Evolutionary conservation across 2,888 invertebrate species (phyloP).

Genomic region (Athripsodes cinereus): DNA sequence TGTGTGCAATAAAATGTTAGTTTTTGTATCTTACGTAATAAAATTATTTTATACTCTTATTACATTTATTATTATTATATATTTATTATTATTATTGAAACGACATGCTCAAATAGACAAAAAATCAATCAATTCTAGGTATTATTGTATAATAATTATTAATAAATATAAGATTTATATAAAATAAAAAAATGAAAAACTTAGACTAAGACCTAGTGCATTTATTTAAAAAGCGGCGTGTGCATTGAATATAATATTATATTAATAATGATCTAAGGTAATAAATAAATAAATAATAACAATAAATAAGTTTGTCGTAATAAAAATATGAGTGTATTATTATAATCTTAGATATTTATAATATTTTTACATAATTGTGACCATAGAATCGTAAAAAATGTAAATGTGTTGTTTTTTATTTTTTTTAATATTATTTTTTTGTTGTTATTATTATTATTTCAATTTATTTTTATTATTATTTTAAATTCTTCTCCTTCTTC

Average conservation of each 20-base stretch:
- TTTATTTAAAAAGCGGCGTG: too few relatives aligned
- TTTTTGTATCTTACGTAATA: too few relatives aligned
- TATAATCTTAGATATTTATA: not conserved
- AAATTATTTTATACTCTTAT: too few relatives aligned
- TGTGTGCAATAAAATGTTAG: too few relatives aligned
- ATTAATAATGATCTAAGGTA: too few relatives aligned
- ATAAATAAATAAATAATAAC: too few relatives aligned
- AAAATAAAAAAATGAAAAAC: not conserved
- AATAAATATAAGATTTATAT: not conserved
- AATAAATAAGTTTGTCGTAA: not conserved
- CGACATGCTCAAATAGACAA: conserved; percentile 21
- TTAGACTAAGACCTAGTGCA: too few relatives aligned
- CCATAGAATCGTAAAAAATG: not conserved
- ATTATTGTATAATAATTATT: not conserved
- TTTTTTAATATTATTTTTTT: not conserved
- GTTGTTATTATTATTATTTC: not conserved
- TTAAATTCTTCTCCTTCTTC: not conserved
- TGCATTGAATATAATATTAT: not conserved
- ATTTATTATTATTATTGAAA: conserved; percentile 5
- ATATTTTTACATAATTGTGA: not conserved
- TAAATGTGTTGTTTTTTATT: not conserved
- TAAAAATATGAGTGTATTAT: not conserved
- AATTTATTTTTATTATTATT: not conserved
- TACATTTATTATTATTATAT: not conserved
- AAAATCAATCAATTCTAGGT: conserved; percentile 16